Evolutionary conservation across 2,797 vertebrate genomes (phyloP).

Genomic region (Serranus cabrilla): DNA sequence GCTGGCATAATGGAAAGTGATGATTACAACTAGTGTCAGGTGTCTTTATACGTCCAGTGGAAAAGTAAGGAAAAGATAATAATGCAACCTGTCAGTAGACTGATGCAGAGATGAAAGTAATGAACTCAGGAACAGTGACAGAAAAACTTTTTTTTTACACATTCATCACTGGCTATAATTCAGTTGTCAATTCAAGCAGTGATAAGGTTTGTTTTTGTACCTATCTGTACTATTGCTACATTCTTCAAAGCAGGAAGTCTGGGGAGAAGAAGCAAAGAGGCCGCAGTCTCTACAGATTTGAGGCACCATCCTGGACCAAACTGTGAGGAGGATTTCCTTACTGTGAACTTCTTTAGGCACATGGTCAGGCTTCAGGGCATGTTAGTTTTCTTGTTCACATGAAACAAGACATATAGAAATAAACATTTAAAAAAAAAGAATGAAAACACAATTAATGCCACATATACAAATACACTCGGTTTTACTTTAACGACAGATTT

Average conservation of each 20-base stretch:
- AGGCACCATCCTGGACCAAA: background rate
- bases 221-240: background rate
- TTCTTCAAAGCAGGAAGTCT: background rate
- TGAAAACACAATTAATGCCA: too few species aligned
- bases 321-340: background rate
- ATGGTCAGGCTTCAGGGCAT: too few species aligned
- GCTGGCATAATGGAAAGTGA: constrained; percentile 12
- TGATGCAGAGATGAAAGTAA: constrained; percentile 2
- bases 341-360: background rate
- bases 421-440: too few species aligned
- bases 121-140: background rate
- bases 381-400: too few species aligned
- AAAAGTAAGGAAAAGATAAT: constrained; percentile 9
- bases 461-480: too few species aligned
- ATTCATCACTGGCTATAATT: constrained; percentile 1
- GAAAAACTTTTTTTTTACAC: background rate
- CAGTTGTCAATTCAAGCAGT: background rate
- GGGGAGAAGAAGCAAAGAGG: background rate
- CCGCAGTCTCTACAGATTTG: background rate
- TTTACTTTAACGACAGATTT: too few species aligned
- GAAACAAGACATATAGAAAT: too few species aligned
- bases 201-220: background rate
- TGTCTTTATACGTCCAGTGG: background rate
- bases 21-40: background rate
- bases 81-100: background rate